Evolutionary conservation across 2,113 vertebrate species (phyloP), one percentile per base, ranked within the genome.

Genomic region (Chunga burmeisteri): DNA sequence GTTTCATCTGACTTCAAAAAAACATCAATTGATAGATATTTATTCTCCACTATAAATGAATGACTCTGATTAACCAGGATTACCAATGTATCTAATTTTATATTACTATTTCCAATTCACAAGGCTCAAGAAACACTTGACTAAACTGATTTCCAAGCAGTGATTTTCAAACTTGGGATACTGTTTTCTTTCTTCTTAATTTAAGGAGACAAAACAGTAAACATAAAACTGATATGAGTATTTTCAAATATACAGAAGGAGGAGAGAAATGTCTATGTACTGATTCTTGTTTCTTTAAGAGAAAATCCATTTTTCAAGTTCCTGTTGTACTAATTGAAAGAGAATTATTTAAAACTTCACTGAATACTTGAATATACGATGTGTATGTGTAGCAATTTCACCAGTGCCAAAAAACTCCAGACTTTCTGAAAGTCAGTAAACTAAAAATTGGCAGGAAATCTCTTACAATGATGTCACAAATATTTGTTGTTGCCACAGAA

Each of bases 311-410:
- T 98, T 96, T 94, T 97, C 94, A 91, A 94, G 73, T 96, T 97
- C 61, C 95, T 97, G 93, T 94, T 97, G 38, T 96, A 96, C 32
- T 98, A 98, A 98, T 95, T 98, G 95, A 98, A 98, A 98, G 96
- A 96, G 93, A 98, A 98, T 97, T 97, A 98, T 98, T 98, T 97
- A 98, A 98, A 98, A 98, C 93, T 96, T 98, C 93, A 96, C 96
- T 97, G 96, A 97, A 97, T 98, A 97, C 93, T 97, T 98, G 96
- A 97, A 97, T 97, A 97, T 95, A 96, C 86, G 67, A 98, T 95
- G 77, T 90, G 56, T 97, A 96, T 81, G 44, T 85, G 66, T 59
- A 97, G 90, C 90, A 98, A 92, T 96, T 98, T 96, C 92, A 96
- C 55, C 78, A 95, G 75, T 97, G 96, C 94, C 93, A 95, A 97